These are phyloP conservation scores for Huso huso DNA, from an alignment of 2,797 vertebrate genomes.

Conservation along the genomic window DNA sequence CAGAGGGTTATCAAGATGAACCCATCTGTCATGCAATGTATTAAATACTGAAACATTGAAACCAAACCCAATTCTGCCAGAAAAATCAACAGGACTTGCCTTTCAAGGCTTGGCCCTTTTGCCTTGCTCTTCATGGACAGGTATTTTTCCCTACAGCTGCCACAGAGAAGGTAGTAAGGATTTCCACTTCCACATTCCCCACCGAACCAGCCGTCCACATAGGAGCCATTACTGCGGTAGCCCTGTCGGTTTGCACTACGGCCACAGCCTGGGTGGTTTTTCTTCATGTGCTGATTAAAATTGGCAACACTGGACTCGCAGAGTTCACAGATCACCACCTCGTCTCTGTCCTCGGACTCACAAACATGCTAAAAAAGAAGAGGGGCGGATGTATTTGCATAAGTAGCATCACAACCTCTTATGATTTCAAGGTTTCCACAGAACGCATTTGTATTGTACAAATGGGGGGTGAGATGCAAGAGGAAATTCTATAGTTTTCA, in stretches of 20 bases:
- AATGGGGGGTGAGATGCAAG: too few species aligned
- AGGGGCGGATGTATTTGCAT: neutral
- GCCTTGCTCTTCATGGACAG: conserved; percentile 83
- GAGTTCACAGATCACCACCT: conserved; percentile 89
- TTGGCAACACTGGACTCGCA: conserved; percentile 90
- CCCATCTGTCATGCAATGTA: too few species aligned
- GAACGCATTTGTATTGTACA: too few species aligned
- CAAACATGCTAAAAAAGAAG: conserved; percentile 79
- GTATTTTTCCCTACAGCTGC: conserved; percentile 88
- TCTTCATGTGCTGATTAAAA: conserved; percentile 98
- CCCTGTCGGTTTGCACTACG: conserved; percentile 93
- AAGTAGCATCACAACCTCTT: conserved; percentile 2
- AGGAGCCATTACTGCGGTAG: conserved; percentile 94
- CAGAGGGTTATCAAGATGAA: too few species aligned
- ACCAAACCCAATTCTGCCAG: too few species aligned
- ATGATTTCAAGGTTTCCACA: conserved; percentile 13
- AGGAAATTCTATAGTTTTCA: too few species aligned
- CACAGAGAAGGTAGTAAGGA: conserved; percentile 90
- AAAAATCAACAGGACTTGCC: conserved; percentile 47
- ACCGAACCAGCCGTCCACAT: conserved; percentile 96
- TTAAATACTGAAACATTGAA: too few species aligned
- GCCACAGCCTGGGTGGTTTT: conserved; percentile 89
- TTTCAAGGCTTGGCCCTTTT: conserved; percentile 76
- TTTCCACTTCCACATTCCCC: conserved; percentile 95
- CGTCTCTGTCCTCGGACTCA: conserved; percentile 88